Evolutionary conservation across 1,140 invertebrate species (phyloP).

Genomic region (Penaeus vannamei): DNA sequence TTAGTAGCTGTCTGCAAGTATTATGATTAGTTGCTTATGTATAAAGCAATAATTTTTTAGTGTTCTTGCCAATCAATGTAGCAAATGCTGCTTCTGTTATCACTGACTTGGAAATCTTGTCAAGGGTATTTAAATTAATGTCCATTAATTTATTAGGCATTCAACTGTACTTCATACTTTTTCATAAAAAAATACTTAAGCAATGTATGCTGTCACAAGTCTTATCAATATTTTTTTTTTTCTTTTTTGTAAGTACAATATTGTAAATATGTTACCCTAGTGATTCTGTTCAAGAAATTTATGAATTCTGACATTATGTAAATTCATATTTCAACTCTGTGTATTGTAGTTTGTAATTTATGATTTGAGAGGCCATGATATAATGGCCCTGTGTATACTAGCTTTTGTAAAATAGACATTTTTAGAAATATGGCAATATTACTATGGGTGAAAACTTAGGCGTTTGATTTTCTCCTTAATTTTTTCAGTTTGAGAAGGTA

Average conservation of each 20-base stretch:
- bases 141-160: constrained; percentile 62
- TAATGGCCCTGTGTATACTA: constrained; percentile 61
- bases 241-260: constrained; percentile 64
- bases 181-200: constrained; percentile 43
- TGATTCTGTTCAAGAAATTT: constrained; percentile 58
- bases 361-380: constrained; percentile 57
- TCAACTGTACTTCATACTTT: constrained; percentile 43
- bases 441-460: constrained; percentile 49
- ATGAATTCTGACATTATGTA: constrained; percentile 59
- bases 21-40: constrained; percentile 57
- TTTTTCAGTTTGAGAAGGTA: neutral
- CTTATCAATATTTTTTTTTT: neutral
- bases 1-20: constrained; percentile 56
- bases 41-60: constrained; percentile 58
- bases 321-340: constrained; percentile 58
- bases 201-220: constrained; percentile 53
- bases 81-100: constrained; percentile 46
- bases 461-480: constrained; percentile 22
- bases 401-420: constrained; percentile 63
- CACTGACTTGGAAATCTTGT: constrained; percentile 51
- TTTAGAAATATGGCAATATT: constrained; percentile 63
- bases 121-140: constrained; percentile 62
- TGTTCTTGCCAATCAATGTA: constrained; percentile 59
- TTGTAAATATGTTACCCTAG: constrained; percentile 64
- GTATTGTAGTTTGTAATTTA: constrained; percentile 65